Evolutionary conservation across 2,113 vertebrate genomes (phyloP).

Genomic region (Phodopus roborovskii): DNA sequence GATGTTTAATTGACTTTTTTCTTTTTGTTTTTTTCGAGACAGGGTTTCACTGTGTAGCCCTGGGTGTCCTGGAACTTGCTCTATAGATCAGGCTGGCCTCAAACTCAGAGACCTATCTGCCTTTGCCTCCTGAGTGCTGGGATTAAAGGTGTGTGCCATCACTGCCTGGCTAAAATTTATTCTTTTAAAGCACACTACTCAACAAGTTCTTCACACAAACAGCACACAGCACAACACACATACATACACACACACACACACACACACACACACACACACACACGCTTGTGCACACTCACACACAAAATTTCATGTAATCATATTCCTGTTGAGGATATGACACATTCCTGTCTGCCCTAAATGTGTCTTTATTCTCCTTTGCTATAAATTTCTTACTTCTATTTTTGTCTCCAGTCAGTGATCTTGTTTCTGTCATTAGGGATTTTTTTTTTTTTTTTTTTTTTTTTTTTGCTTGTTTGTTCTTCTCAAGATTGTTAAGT

Average conservation of each 20-base stretch:
- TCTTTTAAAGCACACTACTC: not conserved
- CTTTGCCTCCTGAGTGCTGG: too few species aligned
- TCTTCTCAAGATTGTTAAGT: not conserved
- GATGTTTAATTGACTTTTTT: constrained; percentile 3
- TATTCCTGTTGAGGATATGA: not conserved
- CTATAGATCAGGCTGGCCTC: too few species aligned
- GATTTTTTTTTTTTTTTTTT: too few species aligned
- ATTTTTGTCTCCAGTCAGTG: not conserved
- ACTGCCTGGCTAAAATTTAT: not conserved
- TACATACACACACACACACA: not conserved
- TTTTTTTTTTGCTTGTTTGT: not conserved
- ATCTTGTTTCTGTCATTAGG: not conserved
- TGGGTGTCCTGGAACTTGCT: too few species aligned
- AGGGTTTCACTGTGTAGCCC: too few species aligned
- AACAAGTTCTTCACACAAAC: not conserved
- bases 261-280: not conserved
- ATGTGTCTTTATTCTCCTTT: not conserved
- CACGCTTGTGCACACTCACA: not conserved
- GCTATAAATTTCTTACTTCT: not conserved
- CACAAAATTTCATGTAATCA: not conserved
- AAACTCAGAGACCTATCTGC: too few species aligned
- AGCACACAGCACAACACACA: too few species aligned
- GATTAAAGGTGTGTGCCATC: too few species aligned
- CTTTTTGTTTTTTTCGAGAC: too few species aligned
- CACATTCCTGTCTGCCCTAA: not conserved